Conservation (phyloP, 2,113 vertebrate species). For the Phrynosoma platyrhinos region DNA sequence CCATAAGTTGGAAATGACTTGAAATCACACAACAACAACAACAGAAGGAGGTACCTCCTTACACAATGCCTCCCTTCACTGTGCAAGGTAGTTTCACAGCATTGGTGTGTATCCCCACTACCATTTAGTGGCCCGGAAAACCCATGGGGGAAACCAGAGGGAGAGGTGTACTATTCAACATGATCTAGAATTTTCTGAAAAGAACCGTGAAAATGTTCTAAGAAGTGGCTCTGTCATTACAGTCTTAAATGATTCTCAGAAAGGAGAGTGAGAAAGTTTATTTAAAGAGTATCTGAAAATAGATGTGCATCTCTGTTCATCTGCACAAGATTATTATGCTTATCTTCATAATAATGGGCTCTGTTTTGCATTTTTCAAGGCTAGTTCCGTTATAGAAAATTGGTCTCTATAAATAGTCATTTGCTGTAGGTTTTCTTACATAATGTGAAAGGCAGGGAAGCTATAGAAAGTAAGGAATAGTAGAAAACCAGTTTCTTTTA, state of each 20-base stretch:
- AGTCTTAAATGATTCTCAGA: neutral
- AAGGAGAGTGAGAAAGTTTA: neutral
- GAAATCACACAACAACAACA: too few species aligned
- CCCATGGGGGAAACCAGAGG: too few species aligned
- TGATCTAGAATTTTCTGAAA: too few species aligned
- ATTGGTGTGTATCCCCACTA: too few species aligned
- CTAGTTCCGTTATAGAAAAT: neutral
- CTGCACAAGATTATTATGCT: neutral
- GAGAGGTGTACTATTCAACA: too few species aligned
- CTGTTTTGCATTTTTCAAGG: neutral
- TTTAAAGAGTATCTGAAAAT: neutral
- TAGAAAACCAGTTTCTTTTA: neutral
- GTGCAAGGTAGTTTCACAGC: too few species aligned
- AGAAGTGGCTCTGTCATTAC: neutral
- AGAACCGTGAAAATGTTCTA: too few species aligned
- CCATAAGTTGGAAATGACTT: too few species aligned
- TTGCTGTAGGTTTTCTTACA: neutral
- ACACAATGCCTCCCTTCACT: too few species aligned
- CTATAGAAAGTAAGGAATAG: neutral
- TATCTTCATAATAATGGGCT: neutral
- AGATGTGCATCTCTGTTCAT: neutral
- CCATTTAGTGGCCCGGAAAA: too few species aligned
- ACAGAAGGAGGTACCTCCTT: too few species aligned
- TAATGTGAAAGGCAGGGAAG: neutral
- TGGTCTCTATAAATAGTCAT: neutral